These are phyloP conservation scores for Meteorus cinctellus DNA, from an alignment of 2,888 invertebrate species.

Conservation along the genomic window DNA sequence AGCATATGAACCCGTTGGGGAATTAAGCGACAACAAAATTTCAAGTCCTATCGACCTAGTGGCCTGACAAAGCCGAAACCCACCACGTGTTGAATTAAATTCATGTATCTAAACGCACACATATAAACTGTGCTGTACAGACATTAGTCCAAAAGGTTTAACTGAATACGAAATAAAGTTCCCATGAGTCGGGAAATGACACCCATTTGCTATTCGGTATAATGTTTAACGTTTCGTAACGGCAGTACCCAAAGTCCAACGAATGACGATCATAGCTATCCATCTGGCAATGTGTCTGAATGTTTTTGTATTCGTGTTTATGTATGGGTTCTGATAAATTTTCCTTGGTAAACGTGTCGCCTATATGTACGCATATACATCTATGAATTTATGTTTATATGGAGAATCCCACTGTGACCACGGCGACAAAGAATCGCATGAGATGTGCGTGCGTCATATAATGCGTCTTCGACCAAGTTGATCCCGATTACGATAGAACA, in stretches of 20 bases:
- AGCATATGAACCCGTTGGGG: background rate
- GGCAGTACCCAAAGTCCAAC: constrained; percentile 30
- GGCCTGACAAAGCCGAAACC: constrained; percentile 54
- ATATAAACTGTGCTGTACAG: background rate
- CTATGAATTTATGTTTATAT: background rate
- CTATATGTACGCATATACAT: constrained; percentile 15
- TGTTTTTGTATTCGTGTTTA: background rate
- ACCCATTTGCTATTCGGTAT: background rate
- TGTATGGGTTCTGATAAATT: background rate
- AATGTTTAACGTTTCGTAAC: constrained; percentile 27
- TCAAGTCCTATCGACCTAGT: constrained; percentile 50
- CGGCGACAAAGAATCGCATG: constrained; percentile 22
- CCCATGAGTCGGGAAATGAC: constrained; percentile 52
- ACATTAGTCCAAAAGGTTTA: constrained; percentile 38
- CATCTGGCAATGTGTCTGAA: background rate
- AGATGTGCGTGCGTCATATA: constrained; percentile 40
- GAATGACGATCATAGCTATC: background rate
- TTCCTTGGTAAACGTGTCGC: too few species aligned
- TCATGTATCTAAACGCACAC: constrained; percentile 52
- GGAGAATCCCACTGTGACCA: constrained; percentile 11
- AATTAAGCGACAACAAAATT: constrained; percentile 17
- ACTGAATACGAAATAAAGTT: constrained; percentile 63
- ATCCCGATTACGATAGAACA: constrained; percentile 46
- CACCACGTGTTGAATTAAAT: constrained; percentile 60
- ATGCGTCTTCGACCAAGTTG: constrained; percentile 40